phyloP scores from a whole-genome alignment of 2,113 vertebrate species.

The Thermophis baileyi region DNA sequence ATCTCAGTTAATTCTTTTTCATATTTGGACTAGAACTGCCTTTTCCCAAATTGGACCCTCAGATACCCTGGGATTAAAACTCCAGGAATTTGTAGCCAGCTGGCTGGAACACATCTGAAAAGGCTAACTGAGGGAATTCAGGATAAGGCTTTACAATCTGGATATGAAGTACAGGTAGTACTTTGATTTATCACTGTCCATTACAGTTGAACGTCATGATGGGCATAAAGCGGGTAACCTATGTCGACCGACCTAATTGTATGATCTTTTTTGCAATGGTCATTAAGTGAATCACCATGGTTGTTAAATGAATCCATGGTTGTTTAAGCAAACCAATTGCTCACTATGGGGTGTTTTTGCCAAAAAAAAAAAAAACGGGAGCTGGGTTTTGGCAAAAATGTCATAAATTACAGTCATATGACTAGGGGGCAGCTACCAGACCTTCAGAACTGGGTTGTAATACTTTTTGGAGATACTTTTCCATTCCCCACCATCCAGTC shows the following conservation, averaged over 20 bases:
- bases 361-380: not conserved
- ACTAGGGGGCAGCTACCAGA: not conserved
- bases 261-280: not conserved
- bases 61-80: not conserved
- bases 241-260: not conserved
- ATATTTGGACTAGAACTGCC: not conserved
- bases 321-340: not conserved
- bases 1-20: not conserved
- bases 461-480: not conserved
- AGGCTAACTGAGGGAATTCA: not conserved
- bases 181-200: not conserved
- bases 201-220: not conserved
- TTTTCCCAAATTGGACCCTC: not conserved
- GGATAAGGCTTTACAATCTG: not conserved
- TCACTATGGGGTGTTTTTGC: not conserved
- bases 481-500: too few relatives aligned
- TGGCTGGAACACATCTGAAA: not conserved
- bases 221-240: not conserved
- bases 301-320: not conserved
- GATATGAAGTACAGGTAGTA: not conserved
- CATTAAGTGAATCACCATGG: not conserved
- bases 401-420: not conserved
- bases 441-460: not conserved
- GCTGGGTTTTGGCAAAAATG: not conserved
- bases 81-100: not conserved